A percentile compares a stretch with the other conserved stretches of the same genome.
phyloP scores from a whole-genome alignment of 2,113 vertebrate genomes.

The Tachysurus fulvidraco region DNA sequence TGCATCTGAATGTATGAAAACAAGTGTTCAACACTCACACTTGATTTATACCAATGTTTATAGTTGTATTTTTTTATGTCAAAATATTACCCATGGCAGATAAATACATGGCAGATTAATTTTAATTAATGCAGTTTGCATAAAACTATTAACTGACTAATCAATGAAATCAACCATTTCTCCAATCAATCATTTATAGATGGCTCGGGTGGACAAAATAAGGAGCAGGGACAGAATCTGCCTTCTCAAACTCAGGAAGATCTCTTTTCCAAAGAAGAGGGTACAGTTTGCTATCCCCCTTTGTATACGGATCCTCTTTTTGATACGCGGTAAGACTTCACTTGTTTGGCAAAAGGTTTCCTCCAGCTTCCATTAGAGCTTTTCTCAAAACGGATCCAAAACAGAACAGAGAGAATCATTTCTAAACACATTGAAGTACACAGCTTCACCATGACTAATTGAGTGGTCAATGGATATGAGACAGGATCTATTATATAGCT shows the following conservation, averaged over 20 bases:
- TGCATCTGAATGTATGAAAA: neutral
- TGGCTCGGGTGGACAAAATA: conserved; percentile 50
- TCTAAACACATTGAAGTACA: neutral
- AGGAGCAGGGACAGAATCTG: conserved; percentile 54
- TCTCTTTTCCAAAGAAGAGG: conserved; percentile 44
- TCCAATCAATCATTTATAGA: conserved; percentile 52
- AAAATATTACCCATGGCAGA: neutral
- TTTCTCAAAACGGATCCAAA: conserved; percentile 15
- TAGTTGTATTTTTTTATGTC: neutral
- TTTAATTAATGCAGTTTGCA: neutral
- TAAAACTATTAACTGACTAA: neutral
- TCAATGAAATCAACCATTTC: neutral
- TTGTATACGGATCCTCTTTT: conserved; percentile 66
- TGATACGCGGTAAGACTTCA: conserved; percentile 68
- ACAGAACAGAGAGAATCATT: neutral
- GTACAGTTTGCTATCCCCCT: conserved; percentile 49
- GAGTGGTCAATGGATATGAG: neutral
- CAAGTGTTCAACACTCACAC: neutral
- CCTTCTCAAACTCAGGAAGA: conserved; percentile 55
- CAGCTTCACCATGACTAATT: neutral
- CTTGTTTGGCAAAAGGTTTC: conserved; percentile 10
- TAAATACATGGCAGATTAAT: too few species aligned
- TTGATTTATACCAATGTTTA: neutral
- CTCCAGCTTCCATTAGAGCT: neutral
- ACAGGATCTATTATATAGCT: neutral